A percentile compares a stretch with the other conserved stretches of the same genome.
Conservation (phyloP, 64 coral and sea anemone genomes). For the Stylophora pistillata region DNA sequence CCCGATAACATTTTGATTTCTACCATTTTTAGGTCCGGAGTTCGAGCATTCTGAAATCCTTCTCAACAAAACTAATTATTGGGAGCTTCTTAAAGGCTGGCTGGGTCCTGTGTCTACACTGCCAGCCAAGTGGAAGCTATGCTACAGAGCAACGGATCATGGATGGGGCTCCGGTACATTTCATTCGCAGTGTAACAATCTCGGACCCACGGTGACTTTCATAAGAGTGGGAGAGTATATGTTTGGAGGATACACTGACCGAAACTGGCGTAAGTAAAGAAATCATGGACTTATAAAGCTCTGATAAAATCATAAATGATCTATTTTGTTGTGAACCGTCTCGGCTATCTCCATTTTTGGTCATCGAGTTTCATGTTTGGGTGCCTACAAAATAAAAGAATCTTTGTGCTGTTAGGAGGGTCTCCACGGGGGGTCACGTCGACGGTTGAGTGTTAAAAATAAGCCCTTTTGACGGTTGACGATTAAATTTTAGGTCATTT, state of each 20-base stretch:
- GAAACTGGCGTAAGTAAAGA: conserved; percentile 71
- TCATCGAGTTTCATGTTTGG: neutral
- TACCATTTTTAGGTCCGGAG: neutral
- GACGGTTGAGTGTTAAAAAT: too few species aligned
- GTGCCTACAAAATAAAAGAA: neutral
- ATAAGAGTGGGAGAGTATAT: conserved; percentile 69
- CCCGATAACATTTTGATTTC: neutral
- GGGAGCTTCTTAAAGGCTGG: conserved; percentile 66
- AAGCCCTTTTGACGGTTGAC: too few species aligned
- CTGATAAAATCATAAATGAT: neutral
- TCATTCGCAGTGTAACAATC: conserved; percentile 58
- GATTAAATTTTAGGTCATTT: too few species aligned
- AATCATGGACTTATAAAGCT: too few species aligned
- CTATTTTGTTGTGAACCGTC: too few species aligned
- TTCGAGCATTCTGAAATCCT: conserved; percentile 67
- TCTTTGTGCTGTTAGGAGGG: too few species aligned
- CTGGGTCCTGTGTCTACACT: conserved; percentile 57
- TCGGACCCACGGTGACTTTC: conserved; percentile 60
- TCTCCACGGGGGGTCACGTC: too few species aligned
- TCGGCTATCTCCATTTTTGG: too few species aligned
- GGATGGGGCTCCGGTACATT: conserved; percentile 77
- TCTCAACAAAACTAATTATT: conserved; percentile 63
- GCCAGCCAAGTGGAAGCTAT: conserved; percentile 74
- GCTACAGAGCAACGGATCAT: conserved; percentile 56
- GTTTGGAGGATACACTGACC: conserved; percentile 83